Percentiles rank a stretch among this genome's conserved stretches.
These are phyloP conservation scores for Hyalella azteca DNA, from an alignment of 2,888 invertebrate genomes.

Conservation along the genomic window DNA sequence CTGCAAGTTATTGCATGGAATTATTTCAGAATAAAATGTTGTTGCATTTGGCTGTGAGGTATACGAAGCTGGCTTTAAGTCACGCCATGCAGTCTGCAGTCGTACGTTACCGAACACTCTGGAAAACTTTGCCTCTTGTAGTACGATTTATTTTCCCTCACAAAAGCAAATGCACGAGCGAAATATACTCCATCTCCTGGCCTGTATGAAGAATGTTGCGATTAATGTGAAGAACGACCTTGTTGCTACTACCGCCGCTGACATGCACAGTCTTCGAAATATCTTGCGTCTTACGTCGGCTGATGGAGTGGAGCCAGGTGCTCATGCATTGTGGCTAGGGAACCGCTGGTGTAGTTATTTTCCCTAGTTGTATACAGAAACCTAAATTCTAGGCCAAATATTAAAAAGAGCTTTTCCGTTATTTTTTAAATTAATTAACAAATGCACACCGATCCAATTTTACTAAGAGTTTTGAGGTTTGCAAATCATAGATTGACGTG, in stretches of 20 bases:
- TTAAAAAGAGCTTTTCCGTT: too few species aligned
- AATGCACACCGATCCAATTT: too few species aligned
- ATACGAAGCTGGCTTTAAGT: neutral
- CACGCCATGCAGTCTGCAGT: neutral
- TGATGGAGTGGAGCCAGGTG: too few species aligned
- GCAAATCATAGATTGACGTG: too few species aligned
- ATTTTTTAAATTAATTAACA: too few species aligned
- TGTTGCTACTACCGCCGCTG: neutral
- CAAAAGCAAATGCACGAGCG: slow-evolving; percentile 27
- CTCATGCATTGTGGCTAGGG: too few species aligned
- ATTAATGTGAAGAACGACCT: slow-evolving; percentile 30
- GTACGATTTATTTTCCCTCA: slow-evolving; percentile 28
- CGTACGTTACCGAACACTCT: neutral
- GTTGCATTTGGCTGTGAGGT: neutral
- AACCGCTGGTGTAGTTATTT: too few species aligned
- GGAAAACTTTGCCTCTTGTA: slow-evolving; percentile 26
- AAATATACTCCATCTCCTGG: slow-evolving; percentile 8
- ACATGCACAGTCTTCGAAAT: neutral
- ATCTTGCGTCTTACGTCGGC: neutral
- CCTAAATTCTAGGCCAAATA: too few species aligned
- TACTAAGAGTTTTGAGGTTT: too few species aligned
- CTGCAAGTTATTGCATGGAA: too few species aligned
- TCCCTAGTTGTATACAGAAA: too few species aligned
- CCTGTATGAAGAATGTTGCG: slow-evolving; percentile 28
- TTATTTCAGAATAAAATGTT: neutral